These are phyloP conservation scores for Lepidotrigona ventralis DNA, from an alignment of 1,140 invertebrate genomes.

Conservation along the genomic window DNA sequence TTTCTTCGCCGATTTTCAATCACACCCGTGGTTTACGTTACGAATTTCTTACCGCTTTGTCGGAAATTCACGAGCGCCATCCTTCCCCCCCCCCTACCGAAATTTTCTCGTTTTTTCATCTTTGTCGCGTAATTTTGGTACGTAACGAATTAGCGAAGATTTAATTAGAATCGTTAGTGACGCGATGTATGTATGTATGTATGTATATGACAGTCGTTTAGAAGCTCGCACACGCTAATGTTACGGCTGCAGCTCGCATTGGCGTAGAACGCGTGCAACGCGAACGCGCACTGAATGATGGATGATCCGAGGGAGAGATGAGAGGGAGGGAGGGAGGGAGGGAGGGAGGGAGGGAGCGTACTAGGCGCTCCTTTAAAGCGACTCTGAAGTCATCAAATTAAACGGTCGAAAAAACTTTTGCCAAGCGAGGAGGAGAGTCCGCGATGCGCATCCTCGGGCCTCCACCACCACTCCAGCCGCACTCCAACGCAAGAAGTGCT, in stretches of 20 bases:
- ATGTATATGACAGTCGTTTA: background rate
- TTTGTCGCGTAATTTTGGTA: background rate
- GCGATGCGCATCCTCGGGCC: conserved; percentile 14
- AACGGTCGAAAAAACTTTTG: conserved; percentile 29
- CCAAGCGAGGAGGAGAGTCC: conserved; percentile 22
- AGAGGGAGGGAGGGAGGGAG: no score
- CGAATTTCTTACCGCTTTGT: background rate
- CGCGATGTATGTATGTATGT: background rate
- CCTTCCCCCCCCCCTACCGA: no score
- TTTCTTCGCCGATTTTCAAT: background rate
- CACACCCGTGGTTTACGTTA: background rate
- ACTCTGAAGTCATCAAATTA: conserved; percentile 38
- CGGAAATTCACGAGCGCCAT: background rate
- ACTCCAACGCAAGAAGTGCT: conserved; percentile 49
- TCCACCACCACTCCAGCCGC: conserved; percentile 7
- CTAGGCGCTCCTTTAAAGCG: conserved; percentile 2
- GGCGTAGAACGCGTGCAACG: background rate
- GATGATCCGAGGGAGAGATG: background rate
- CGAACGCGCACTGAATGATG: background rate
- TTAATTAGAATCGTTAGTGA: background rate
- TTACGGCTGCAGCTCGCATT: background rate
- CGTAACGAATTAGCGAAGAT: no score
- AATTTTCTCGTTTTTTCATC: background rate
- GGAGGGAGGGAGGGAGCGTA: background rate
- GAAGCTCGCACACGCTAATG: conserved; percentile 20